Conservation (phyloP, 2,888 invertebrate genomes). For the Ctenicera cuprea region DNA sequence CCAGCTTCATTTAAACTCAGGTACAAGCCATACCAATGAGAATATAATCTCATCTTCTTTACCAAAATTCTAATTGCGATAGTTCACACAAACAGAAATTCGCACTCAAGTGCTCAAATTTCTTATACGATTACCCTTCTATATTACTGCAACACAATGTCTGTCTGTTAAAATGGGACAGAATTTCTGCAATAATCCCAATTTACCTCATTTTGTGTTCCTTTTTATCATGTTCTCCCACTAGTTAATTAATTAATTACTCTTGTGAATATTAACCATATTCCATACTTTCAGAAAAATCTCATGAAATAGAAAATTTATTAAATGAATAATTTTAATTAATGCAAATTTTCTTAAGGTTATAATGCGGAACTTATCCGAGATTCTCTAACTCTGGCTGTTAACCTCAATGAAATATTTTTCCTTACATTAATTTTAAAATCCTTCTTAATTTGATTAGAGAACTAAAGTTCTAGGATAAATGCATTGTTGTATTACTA, state of each 20-base stretch:
- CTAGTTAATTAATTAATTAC: no score
- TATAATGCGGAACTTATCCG: neutral
- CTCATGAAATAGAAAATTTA: no score
- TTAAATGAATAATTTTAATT: no score
- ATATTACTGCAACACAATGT: no score
- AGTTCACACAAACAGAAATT: neutral
- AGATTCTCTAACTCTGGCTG: neutral
- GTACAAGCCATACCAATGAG: slow-evolving; percentile 50
- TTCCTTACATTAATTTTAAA: neutral
- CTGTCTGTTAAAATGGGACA: no score
- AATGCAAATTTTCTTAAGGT: no score
- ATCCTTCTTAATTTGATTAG: neutral
- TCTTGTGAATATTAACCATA: no score
- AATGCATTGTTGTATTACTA: neutral
- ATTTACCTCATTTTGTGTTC: no score
- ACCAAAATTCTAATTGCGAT: slow-evolving; percentile 38
- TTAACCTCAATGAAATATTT: neutral
- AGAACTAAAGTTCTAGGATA: neutral
- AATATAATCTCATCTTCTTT: slow-evolving; percentile 35
- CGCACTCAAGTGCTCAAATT: neutral
- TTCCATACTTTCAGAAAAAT: no score
- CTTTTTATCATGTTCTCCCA: no score
- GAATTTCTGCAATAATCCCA: no score
- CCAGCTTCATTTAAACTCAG: slow-evolving; percentile 47
- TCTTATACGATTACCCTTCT: no score